phyloP scores from a whole-genome alignment of 1,140 invertebrate species.

The Euborellia annulipes region DNA sequence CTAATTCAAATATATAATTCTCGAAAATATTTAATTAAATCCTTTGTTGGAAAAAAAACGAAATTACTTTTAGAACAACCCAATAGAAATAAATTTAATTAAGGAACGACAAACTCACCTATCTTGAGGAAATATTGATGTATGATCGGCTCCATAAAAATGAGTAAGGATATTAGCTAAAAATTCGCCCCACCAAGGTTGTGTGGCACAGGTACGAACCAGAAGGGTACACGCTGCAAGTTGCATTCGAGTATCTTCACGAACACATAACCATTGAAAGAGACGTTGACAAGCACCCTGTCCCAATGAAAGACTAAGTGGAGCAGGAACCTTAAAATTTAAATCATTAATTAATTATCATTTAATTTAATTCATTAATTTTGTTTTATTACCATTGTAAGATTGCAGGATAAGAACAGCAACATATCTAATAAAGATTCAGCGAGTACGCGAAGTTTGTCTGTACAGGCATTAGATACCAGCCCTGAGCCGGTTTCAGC shows the following conservation, averaged over 20 bases:
- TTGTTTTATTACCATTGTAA: background rate
- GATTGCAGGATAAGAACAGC: constrained; percentile 34
- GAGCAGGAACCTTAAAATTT: background rate
- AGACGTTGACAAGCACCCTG: constrained; percentile 38
- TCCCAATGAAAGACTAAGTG: background rate
- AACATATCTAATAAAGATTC: constrained; percentile 67
- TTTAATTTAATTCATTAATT: background rate
- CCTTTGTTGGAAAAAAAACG: no score
- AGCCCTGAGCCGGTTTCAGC: constrained; percentile 8
- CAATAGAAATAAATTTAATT: no score
- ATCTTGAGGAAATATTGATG: constrained; percentile 67
- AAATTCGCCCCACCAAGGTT: constrained; percentile 79
- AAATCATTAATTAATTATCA: background rate
- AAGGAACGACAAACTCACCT: no score
- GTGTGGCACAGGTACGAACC: constrained; percentile 58
- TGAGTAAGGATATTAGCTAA: constrained; percentile 61
- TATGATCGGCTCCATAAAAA: constrained; percentile 62
- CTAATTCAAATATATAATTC: no score
- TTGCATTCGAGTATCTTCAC: constrained; percentile 44
- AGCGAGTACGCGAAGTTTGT: constrained; percentile 61
- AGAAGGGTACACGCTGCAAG: constrained; percentile 57
- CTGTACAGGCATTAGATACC: constrained; percentile 43
- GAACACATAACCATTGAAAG: constrained; percentile 50
- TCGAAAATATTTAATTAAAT: no score
- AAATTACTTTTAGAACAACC: no score